These are phyloP conservation scores for Psittacara wagleri DNA, from an alignment of 2,113 vertebrate genomes.

Conservation along the genomic window DNA sequence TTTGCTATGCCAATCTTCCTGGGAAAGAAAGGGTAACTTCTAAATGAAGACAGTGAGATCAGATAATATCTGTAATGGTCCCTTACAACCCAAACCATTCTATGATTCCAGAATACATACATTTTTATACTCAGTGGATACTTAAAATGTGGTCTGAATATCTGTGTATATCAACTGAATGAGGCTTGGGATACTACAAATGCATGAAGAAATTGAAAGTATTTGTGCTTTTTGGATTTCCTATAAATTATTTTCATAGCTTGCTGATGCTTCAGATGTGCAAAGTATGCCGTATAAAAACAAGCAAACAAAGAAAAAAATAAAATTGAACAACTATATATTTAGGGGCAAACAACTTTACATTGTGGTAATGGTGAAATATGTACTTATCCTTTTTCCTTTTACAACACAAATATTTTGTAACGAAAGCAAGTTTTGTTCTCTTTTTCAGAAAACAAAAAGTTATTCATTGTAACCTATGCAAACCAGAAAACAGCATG, in stretches of 20 bases:
- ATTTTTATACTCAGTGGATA: background rate
- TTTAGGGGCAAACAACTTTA: background rate
- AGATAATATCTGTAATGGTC: background rate
- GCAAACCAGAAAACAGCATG: background rate
- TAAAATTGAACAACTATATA: background rate
- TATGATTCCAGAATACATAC: accelerated
- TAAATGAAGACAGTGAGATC: background rate
- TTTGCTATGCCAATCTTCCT: background rate
- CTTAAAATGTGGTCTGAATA: background rate
- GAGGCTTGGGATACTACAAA: background rate
- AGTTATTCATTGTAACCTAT: background rate
- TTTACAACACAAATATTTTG: background rate
- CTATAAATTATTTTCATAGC: background rate
- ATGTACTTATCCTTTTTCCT: background rate
- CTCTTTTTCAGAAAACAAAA: background rate
- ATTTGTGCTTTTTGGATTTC: background rate
- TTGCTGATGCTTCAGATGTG: background rate
- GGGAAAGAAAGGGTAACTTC: background rate
- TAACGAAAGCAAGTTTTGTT: background rate
- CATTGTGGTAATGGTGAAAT: background rate
- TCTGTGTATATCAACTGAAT: background rate
- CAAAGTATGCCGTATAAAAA: background rate
- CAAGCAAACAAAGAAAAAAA: background rate
- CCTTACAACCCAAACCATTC: background rate
- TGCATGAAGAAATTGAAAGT: background rate